Conservation (phyloP, 2,888 invertebrate genomes). For the Coleophora flavipennella region DNA sequence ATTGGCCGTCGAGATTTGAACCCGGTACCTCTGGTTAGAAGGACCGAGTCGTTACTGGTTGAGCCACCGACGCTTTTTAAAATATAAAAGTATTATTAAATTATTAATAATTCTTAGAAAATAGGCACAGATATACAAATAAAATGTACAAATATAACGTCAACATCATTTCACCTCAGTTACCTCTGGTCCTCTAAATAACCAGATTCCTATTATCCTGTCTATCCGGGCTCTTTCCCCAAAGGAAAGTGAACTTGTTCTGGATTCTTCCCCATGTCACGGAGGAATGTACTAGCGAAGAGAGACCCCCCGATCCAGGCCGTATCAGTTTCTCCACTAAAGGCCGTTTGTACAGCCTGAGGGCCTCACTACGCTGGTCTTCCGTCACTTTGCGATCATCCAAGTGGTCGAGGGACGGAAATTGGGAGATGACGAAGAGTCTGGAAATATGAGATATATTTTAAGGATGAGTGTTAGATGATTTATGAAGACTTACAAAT, state of each 20-base stretch:
- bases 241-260: slow-evolving; percentile 32
- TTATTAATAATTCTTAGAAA: no score
- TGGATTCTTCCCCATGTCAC: slow-evolving; percentile 45
- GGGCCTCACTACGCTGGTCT: slow-evolving; percentile 76
- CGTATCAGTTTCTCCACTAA: slow-evolving; percentile 63
- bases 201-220: slow-evolving; percentile 33
- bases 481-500: no score
- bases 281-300: slow-evolving; percentile 39
- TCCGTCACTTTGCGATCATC: slow-evolving; percentile 80
- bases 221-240: not conserved
- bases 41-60: no score
- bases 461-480: no score
- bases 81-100: no score
- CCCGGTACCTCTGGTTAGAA: no score
- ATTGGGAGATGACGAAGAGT: slow-evolving; percentile 81
- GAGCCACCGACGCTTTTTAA: no score
- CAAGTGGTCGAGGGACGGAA: slow-evolving; percentile 77
- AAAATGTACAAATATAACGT: no score
- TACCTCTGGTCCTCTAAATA: slow-evolving; percentile 14
- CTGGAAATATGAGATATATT: slow-evolving; percentile 40
- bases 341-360: slow-evolving; percentile 74
- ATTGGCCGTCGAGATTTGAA: no score
- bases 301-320: slow-evolving; percentile 35
- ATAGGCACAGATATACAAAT: no score
- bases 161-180: not conserved